A percentile compares a stretch with the other conserved stretches of the same genome.
phyloP scores from a whole-genome alignment of 2,888 invertebrate genomes.

The Drosophila kambysellisi region DNA sequence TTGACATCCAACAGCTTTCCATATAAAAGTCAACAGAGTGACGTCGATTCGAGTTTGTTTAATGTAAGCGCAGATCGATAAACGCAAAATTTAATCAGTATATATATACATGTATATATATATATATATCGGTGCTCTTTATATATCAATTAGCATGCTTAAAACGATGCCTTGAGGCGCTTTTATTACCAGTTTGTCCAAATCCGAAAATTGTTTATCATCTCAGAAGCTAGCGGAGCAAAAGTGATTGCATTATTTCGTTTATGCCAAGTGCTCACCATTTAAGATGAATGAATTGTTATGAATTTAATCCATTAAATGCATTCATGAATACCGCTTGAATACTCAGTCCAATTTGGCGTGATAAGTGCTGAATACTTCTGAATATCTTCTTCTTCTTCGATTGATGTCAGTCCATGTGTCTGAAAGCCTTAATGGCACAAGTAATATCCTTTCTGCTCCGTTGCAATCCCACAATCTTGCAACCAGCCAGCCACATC shows the following conservation, averaged over 20 bases:
- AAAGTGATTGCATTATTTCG: neutral
- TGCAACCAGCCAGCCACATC: conserved; percentile 7
- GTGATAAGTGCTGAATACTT: conserved; percentile 9
- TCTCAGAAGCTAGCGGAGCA: too few relatives aligned
- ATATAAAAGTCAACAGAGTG: neutral
- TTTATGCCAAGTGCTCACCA: neutral
- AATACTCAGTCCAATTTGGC: neutral
- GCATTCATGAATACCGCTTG: neutral
- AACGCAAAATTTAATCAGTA: neutral
- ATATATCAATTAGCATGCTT: neutral
- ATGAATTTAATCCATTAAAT: neutral
- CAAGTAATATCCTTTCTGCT: neutral
- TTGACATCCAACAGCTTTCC: neutral
- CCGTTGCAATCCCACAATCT: neutral
- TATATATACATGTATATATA: neutral
- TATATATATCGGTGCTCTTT: neutral
- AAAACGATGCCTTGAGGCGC: neutral
- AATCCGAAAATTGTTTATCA: neutral
- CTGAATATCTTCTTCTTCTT: conserved; percentile 4
- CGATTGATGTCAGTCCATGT: conserved; percentile 26
- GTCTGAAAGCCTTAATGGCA: neutral
- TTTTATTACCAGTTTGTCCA: neutral
- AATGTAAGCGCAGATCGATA: neutral
- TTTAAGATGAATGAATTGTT: neutral
- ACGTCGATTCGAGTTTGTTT: neutral